A percentile compares a stretch with the other conserved stretches of the same genome.
Conservation (phyloP, 2,797 vertebrate genomes). For the Limosa lapponica region DNA sequence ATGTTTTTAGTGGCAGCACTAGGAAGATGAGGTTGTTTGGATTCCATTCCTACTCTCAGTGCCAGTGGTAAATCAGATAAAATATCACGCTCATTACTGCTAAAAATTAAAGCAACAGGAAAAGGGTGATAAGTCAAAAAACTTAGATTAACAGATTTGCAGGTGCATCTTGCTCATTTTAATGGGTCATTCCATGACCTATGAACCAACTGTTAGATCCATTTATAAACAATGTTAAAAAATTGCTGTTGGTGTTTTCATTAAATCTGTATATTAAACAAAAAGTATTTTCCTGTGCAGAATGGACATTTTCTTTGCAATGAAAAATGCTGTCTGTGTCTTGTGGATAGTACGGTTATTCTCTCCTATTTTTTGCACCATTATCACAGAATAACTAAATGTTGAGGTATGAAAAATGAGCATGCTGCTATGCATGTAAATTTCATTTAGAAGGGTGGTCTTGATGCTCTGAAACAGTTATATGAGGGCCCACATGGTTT, state of each 20-base stretch:
- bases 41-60: neutral
- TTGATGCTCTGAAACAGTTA: neutral
- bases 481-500: neutral
- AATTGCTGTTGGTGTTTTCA: neutral
- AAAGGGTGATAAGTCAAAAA: neutral
- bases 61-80: neutral
- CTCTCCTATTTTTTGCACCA: neutral
- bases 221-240: neutral
- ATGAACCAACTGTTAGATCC: neutral
- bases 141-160: neutral
- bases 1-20: neutral
- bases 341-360: neutral
- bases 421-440: neutral
- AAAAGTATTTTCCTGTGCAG: neutral
- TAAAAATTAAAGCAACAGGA: neutral
- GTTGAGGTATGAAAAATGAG: neutral
- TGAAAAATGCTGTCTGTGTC: neutral
- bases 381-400: neutral
- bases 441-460: neutral
- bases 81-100: neutral
- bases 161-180: neutral
- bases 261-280: neutral
- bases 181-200: neutral
- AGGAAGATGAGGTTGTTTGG: neutral
- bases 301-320: neutral